Percentiles rank a stretch among this genome's conserved stretches.
These are phyloP conservation scores for Carollia perspicillata DNA, from an alignment of 2,113 vertebrate genomes.

Conservation along the genomic window DNA sequence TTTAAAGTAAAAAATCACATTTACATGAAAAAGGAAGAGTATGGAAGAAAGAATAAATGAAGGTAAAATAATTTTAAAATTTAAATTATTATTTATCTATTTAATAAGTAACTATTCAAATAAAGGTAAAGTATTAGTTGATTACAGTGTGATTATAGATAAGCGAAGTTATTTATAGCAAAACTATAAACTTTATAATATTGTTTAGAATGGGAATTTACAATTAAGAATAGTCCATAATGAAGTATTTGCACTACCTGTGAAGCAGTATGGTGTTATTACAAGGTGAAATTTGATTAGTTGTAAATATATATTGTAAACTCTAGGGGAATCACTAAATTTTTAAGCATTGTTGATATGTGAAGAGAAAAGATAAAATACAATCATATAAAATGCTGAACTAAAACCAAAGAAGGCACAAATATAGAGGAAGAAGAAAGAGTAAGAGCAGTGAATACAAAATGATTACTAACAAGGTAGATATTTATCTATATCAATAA, in stretches of 20 bases:
- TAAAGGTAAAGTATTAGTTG: neutral
- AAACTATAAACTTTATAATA: neutral
- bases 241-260: neutral
- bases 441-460: neutral
- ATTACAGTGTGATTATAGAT: neutral
- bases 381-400: no score
- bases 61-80: neutral
- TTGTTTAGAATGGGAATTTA: neutral
- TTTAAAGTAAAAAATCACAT: constrained; percentile 8
- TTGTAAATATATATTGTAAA: neutral
- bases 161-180: neutral
- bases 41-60: neutral
- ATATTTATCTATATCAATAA: neutral
- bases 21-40: neutral
- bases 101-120: neutral
- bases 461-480: neutral
- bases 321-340: neutral
- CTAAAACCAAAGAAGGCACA: neutral
- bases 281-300: neutral
- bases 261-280: neutral
- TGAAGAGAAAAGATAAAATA: neutral
- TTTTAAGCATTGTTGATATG: neutral
- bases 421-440: neutral
- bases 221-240: neutral
- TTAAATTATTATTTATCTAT: neutral